These are phyloP conservation scores for Erinaceus europaeus DNA, from an alignment of 2,113 vertebrate genomes.

Conservation along the genomic window DNA sequence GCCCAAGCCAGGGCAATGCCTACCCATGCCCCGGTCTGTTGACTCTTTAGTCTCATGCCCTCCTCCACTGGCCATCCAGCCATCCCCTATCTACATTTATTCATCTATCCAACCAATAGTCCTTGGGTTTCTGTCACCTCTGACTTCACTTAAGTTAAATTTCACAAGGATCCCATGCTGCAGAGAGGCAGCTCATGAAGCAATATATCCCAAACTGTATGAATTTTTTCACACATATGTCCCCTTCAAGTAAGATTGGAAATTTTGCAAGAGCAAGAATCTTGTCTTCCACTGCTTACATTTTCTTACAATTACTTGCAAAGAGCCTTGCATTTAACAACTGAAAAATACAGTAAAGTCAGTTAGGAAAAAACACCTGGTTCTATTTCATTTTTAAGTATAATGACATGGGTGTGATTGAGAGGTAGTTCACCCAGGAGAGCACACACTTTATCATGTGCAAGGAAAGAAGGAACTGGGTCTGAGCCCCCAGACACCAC, in stretches of 20 bases:
- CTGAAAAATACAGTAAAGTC: conserved; percentile 6
- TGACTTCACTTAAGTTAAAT: not conserved
- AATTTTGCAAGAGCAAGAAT: not conserved
- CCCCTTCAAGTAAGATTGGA: not conserved
- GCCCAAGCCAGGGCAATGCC: not conserved
- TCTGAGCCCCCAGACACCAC: not conserved
- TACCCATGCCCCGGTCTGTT: not conserved
- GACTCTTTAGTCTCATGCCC: not conserved
- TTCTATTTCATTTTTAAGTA: not conserved
- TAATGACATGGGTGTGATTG: not conserved
- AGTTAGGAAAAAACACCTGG: not conserved
- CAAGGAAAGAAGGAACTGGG: not conserved
- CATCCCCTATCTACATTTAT: not conserved
- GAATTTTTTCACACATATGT: not conserved
- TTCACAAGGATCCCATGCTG: not conserved
- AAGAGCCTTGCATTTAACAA: not conserved
- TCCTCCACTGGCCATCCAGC: not conserved
- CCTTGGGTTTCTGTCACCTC: not conserved
- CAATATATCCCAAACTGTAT: not conserved
- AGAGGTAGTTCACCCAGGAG: not conserved
- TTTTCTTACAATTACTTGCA: not conserved
- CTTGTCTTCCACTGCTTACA: not conserved
- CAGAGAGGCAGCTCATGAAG: not conserved
- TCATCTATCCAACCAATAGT: not conserved
- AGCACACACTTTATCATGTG: not conserved